Evolutionary conservation across 1,140 invertebrate genomes (phyloP).

Genomic region (Drosophila seguyi): DNA sequence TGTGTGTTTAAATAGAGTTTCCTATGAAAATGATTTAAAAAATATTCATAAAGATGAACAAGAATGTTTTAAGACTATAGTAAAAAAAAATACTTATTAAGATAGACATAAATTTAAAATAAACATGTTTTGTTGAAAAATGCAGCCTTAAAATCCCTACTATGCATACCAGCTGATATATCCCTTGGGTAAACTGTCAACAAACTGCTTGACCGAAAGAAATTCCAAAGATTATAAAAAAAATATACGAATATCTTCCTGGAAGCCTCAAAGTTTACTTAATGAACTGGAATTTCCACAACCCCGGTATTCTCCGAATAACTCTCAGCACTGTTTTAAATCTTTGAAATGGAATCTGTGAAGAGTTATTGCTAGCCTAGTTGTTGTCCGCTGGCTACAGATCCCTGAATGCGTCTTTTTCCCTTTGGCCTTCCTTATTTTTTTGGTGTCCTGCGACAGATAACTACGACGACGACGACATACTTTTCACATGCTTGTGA

Average conservation of each 20-base stretch:
- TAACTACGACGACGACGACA: conserved; percentile 15
- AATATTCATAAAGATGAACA: no score
- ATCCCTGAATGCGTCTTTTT: neutral
- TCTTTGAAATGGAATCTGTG: conserved; percentile 24
- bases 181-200: neutral
- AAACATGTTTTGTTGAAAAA: neutral
- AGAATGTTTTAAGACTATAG: no score
- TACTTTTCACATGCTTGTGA: conserved; percentile 55
- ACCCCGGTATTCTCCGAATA: neutral
- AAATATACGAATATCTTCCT: neutral
- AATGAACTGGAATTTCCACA: no score
- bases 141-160: neutral
- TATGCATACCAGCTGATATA: neutral
- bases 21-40: no score
- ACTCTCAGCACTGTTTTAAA: conserved; percentile 17
- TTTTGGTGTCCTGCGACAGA: neutral
- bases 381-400: conserved; percentile 28
- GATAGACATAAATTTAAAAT: no score
- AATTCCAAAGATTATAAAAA: neutral
- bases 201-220: neutral
- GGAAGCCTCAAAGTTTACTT: neutral
- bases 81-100: no score
- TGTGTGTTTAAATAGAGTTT: neutral
- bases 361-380: conserved; percentile 42
- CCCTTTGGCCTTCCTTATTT: conserved; percentile 2